These are phyloP conservation scores for Gymnoscelis rufifasciata DNA, from an alignment of 2,888 invertebrate genomes.

Conservation along the genomic window DNA sequence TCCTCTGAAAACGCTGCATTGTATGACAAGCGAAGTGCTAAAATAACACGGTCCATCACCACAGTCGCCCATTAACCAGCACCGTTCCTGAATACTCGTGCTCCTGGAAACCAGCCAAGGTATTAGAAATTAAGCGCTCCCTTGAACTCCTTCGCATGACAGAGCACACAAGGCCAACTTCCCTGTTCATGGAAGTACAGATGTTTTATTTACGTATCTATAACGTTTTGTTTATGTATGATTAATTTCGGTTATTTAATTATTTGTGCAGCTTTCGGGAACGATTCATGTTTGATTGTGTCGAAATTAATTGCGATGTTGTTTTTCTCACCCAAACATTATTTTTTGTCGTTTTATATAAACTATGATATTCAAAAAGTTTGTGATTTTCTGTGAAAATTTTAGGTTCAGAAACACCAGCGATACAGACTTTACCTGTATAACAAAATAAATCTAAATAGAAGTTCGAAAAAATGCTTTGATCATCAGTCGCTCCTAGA, in stretches of 20 bases:
- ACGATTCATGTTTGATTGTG: too few species aligned
- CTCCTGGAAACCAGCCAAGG: constrained; percentile 16
- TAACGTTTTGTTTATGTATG: constrained; percentile 8
- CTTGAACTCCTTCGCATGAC: constrained; percentile 27
- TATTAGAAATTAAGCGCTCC: constrained; percentile 17
- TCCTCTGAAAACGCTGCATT: not conserved
- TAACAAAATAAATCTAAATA: too few species aligned
- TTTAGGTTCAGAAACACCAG: too few species aligned
- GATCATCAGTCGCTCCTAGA: too few species aligned
- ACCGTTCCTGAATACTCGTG: constrained; percentile 7
- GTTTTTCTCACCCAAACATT: too few species aligned
- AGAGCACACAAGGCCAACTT: constrained; percentile 20
- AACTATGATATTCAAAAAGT: too few species aligned
- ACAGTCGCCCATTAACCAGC: constrained; percentile 1
- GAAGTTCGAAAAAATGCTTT: too few species aligned
- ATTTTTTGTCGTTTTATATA: too few species aligned
- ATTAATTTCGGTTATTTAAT: not conserved
- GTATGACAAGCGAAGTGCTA: not conserved
- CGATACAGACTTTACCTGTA: too few species aligned
- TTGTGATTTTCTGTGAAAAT: too few species aligned
- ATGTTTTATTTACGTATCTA: constrained; percentile 11
- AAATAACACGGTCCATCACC: constrained; percentile 9
- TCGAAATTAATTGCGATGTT: too few species aligned
- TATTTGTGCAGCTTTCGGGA: not conserved
- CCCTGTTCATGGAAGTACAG: constrained; percentile 10